phyloP scores from a whole-genome alignment of 2,797 vertebrate genomes.

The Cuniculus paca region DNA sequence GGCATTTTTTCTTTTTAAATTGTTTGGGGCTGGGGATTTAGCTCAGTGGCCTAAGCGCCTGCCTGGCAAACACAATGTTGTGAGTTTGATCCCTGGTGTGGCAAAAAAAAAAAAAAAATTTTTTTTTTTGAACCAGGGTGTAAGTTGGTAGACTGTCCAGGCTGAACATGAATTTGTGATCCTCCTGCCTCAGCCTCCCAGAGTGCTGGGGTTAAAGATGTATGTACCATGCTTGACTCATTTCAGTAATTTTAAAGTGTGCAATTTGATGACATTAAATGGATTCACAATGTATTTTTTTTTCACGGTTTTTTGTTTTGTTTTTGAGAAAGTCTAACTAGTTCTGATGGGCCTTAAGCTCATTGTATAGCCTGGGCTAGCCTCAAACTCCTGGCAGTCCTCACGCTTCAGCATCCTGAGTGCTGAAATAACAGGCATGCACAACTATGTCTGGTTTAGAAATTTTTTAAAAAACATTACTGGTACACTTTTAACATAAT shows the following conservation, averaged over 20 bases:
- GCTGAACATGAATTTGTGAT: neutral
- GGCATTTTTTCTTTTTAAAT: neutral
- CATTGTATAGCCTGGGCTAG: neutral
- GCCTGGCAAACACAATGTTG: no score
- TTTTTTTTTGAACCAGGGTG: neutral
- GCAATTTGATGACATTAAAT: neutral
- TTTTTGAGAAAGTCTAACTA: neutral
- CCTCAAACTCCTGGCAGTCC: neutral
- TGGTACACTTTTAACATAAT: neutral
- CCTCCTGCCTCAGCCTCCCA: neutral
- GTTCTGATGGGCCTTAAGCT: neutral
- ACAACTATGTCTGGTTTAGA: neutral
- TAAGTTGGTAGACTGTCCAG: neutral
- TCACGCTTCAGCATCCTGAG: neutral
- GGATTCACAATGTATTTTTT: neutral
- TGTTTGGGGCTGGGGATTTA: no score
- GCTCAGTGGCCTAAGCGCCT: no score
- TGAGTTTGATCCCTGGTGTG: no score
- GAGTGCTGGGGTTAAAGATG: neutral
- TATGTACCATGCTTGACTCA: neutral
- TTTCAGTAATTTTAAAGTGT: neutral
- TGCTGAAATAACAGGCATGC: neutral
- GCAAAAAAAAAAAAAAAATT: no score
- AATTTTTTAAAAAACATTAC: neutral
- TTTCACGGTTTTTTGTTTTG: neutral